Evolutionary conservation across 2,888 invertebrate species (phyloP).

Genomic region (Polyommatus icarus): DNA sequence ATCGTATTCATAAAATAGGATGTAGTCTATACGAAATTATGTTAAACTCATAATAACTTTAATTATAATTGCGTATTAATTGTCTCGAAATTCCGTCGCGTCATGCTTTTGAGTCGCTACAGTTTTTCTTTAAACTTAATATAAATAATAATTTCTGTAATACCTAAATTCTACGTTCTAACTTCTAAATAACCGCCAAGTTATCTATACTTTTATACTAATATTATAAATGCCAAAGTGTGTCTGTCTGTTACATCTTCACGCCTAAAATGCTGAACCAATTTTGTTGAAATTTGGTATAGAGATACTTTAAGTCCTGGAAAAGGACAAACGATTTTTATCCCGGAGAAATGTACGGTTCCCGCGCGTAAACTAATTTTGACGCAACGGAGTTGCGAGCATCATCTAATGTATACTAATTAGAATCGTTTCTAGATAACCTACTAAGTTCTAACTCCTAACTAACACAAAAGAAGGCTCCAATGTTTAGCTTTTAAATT

Average conservation of each 20-base stretch:
- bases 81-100: slow-evolving; percentile 4
- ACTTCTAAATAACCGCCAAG: background rate
- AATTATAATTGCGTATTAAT: slow-evolving; percentile 4
- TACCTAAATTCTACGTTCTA: background rate
- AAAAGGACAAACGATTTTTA: too few relatives aligned
- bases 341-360: too few relatives aligned
- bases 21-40: slow-evolving; percentile 18
- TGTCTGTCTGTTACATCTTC: too few relatives aligned
- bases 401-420: too few relatives aligned
- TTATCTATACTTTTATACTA: background rate
- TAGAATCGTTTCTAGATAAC: too few relatives aligned
- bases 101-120: background rate
- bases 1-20: slow-evolving; percentile 56
- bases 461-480: background rate
- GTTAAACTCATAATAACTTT: slow-evolving; percentile 19
- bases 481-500: background rate
- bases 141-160: background rate
- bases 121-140: background rate
- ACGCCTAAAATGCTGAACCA: too few relatives aligned
- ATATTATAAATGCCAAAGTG: too few relatives aligned
- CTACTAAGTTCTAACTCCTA: background rate
- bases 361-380: too few relatives aligned
- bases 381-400: too few relatives aligned
- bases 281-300: too few relatives aligned
- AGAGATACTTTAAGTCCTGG: too few relatives aligned